phyloP scores from a whole-genome alignment of 2,113 vertebrate genomes.

The Rhynchomys soricoides region DNA sequence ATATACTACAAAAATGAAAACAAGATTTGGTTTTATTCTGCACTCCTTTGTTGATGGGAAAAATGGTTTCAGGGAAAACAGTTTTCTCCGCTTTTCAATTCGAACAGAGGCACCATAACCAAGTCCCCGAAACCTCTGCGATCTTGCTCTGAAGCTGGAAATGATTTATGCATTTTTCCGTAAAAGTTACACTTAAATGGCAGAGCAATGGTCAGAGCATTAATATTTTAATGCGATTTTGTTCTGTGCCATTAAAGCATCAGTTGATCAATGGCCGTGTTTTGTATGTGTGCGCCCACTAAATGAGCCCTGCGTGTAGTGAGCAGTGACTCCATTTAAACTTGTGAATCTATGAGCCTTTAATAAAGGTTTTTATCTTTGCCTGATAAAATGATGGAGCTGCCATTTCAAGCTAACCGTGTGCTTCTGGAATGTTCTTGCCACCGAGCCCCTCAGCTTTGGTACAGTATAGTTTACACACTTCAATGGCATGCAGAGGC shows the following conservation, averaged over 20 bases:
- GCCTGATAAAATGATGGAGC: conserved; percentile 47
- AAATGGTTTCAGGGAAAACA: conserved; percentile 2
- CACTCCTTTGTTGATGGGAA: background rate
- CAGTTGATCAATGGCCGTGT: conserved; percentile 75
- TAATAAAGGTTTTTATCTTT: conserved; percentile 67
- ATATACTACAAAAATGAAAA: conserved; percentile 33
- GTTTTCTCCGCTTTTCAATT: background rate
- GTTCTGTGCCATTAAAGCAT: conserved; percentile 65
- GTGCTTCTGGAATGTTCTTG: background rate
- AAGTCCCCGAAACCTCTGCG: conserved; percentile 53
- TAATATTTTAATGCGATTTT: conserved; percentile 78
- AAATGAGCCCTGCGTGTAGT: conserved; percentile 74
- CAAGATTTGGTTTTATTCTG: background rate
- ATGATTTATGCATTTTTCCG: conserved; percentile 74
- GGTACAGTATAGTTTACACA: background rate
- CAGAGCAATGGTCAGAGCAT: conserved; percentile 71
- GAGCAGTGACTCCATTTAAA: conserved; percentile 73
- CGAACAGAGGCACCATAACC: background rate
- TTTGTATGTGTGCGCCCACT: background rate
- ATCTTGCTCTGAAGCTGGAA: background rate
- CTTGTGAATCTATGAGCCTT: conserved; percentile 55
- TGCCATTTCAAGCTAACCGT: background rate
- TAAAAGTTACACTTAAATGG: conserved; percentile 55
- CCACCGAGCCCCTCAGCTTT: background rate
- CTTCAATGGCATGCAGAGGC: background rate